Evolutionary conservation across 2,797 vertebrate species (phyloP).

Genomic region (Argyrosomus regius): DNA sequence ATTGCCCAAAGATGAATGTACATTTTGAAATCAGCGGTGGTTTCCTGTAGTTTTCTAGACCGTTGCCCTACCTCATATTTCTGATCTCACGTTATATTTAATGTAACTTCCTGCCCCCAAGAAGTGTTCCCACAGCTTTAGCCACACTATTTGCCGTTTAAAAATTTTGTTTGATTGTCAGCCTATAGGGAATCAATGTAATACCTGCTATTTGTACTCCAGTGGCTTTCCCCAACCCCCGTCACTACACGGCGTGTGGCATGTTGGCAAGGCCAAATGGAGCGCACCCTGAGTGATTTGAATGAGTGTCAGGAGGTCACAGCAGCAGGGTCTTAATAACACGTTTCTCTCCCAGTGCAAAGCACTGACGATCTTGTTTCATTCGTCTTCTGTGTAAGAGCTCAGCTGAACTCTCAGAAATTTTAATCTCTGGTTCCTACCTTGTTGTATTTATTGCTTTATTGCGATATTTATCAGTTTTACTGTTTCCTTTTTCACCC

Average conservation of each 20-base stretch:
- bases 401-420: constrained; percentile 27
- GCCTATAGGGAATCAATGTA: constrained; percentile 3
- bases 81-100: neutral
- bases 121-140: neutral
- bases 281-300: constrained; percentile 43
- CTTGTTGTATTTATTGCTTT: constrained; percentile 20
- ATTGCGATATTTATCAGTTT: constrained; percentile 42
- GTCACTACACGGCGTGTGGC: constrained; percentile 42
- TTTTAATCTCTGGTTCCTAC: constrained; percentile 17
- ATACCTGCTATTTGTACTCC: constrained; percentile 27
- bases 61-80: neutral
- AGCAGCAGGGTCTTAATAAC: constrained; percentile 46
- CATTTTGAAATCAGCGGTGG: neutral
- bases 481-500: constrained; percentile 33
- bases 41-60: neutral
- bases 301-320: constrained; percentile 57
- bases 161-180: constrained; percentile 18
- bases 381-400: constrained; percentile 33
- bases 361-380: constrained; percentile 16
- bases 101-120: neutral
- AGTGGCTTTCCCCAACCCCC: constrained; percentile 22
- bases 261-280: constrained; percentile 31
- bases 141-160: neutral
- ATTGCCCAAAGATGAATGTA: neutral
- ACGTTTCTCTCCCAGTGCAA: constrained; percentile 30